These are phyloP conservation scores for Micromussa lordhowensis DNA, from an alignment of 92 coral and sea anemone genomes.

Conservation along the genomic window DNA sequence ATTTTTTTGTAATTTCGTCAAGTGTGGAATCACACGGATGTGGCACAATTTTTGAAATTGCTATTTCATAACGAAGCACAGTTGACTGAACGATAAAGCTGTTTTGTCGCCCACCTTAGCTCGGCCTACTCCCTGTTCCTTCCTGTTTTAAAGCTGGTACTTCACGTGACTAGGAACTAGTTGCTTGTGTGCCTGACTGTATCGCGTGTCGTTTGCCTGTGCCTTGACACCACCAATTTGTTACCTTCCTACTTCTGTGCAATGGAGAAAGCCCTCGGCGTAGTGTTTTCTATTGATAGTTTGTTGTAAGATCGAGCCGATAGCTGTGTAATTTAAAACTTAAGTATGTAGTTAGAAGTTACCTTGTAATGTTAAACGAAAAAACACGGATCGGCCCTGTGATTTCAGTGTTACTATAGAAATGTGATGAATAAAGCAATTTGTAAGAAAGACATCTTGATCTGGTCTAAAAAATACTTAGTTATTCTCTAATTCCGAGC, in stretches of 20 bases:
- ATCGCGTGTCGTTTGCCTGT: background rate
- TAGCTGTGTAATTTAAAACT: background rate
- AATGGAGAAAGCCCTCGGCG: background rate
- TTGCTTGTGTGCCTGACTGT: background rate
- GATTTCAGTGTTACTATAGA: background rate
- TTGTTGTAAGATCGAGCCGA: background rate
- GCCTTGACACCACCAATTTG: background rate
- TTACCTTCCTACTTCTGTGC: background rate
- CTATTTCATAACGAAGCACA: background rate
- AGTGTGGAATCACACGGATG: background rate
- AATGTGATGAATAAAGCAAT: slow-evolving; percentile 10
- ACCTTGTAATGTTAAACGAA: background rate
- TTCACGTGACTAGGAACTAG: background rate
- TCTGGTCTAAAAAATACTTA: background rate
- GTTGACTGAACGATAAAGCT: background rate
- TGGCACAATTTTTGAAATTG: background rate
- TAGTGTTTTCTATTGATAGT: background rate
- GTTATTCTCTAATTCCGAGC: background rate
- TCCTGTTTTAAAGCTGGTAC: background rate
- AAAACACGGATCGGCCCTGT: background rate
- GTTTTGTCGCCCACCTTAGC: background rate
- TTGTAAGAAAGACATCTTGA: background rate
- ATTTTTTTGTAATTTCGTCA: too few relatives aligned
- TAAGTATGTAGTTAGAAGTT: background rate
- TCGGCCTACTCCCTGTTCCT: background rate